These are phyloP conservation scores for Perizoma flavofasciatum DNA, from an alignment of 2,888 invertebrate species.

Conservation along the genomic window DNA sequence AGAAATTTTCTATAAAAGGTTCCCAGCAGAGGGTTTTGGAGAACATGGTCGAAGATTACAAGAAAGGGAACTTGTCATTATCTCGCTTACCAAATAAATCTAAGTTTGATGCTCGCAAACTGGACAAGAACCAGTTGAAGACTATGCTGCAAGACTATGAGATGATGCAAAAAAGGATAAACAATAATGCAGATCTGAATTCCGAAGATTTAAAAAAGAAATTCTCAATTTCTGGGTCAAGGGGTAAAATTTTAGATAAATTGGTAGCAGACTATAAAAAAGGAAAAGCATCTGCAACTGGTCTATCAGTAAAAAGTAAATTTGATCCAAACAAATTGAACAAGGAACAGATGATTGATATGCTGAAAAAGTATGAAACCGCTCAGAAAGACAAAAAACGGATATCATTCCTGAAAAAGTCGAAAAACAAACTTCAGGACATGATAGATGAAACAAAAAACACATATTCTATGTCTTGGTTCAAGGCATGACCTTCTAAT, in stretches of 20 bases:
- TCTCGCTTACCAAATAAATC: constrained; percentile 29
- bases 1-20: constrained; percentile 34
- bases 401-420: constrained; percentile 4
- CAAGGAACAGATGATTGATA: constrained; percentile 38
- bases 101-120: constrained; percentile 30
- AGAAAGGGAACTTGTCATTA: constrained; percentile 35
- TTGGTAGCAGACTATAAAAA: constrained; percentile 37
- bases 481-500: background rate
- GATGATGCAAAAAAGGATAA: constrained; percentile 20
- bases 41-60: constrained; percentile 40
- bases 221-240: constrained; percentile 33
- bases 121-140: constrained; percentile 28
- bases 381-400: constrained; percentile 31
- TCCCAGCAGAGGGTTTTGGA: constrained; percentile 34
- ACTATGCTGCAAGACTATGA: constrained; percentile 31
- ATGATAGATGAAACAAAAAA: constrained; percentile 1
- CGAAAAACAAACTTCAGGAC: constrained; percentile 8
- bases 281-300: constrained; percentile 39
- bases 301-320: constrained; percentile 41
- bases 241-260: constrained; percentile 42
- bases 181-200: constrained; percentile 19
- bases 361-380: constrained; percentile 43
- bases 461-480: background rate
- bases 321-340: constrained; percentile 41
- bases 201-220: constrained; percentile 42